A percentile compares a stretch with the other conserved stretches of the same genome.
Evolutionary conservation across 1,140 invertebrate genomes (phyloP).

Genomic region (Aphaenogaster floridana): DNA sequence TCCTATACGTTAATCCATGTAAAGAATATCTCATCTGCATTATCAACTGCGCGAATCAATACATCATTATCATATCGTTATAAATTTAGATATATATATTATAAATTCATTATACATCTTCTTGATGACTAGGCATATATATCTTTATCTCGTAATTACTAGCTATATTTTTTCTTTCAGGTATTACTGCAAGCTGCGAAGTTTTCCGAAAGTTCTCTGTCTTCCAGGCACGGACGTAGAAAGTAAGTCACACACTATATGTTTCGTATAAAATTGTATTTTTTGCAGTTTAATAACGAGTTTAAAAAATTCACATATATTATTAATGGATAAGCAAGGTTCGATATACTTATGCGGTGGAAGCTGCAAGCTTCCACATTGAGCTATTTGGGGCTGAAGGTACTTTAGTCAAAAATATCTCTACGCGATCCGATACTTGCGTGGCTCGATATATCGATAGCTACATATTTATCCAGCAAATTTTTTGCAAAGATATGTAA

Average conservation of each 20-base stretch:
- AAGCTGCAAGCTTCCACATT: neutral
- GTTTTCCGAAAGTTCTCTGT: neutral
- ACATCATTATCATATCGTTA: neutral
- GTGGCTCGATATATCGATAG: slow-evolving; percentile 32
- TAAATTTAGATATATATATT: slow-evolving; percentile 14
- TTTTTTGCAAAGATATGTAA: slow-evolving; percentile 53
- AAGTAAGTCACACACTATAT: slow-evolving; percentile 29
- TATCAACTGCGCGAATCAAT: slow-evolving; percentile 24
- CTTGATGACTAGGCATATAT: neutral
- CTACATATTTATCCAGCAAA: slow-evolving; percentile 43
- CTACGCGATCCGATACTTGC: slow-evolving; percentile 19
- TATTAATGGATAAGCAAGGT: neutral
- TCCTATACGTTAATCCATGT: slow-evolving; percentile 49
- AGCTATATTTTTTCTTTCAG: slow-evolving; percentile 5
- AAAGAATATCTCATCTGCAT: slow-evolving; percentile 50
- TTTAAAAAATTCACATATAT: neutral
- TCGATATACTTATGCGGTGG: neutral
- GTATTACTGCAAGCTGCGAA: slow-evolving; percentile 3
- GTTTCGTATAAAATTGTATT: neutral
- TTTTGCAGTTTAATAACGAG: neutral
- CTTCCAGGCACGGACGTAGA: neutral
- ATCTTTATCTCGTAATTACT: neutral
- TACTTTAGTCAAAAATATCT: slow-evolving; percentile 37
- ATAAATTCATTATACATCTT: neutral
- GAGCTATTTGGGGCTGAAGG: slow-evolving; percentile 16